phyloP scores from a whole-genome alignment of 2,797 vertebrate species.

The Leucoraja ocellata region DNA sequence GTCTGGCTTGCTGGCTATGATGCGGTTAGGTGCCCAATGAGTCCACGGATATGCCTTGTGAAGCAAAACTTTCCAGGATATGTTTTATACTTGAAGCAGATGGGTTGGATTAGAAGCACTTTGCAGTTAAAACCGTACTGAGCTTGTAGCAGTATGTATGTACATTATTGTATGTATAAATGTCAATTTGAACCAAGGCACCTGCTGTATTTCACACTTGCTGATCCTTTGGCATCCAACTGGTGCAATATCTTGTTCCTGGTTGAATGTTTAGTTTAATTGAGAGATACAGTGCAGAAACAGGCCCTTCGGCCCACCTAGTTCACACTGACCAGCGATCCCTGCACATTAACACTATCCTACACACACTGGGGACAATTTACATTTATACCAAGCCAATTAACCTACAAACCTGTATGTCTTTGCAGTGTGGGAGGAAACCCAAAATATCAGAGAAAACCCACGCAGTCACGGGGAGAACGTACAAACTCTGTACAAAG shows the following conservation, averaged over 20 bases:
- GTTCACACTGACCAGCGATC: no score
- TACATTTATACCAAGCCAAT: no score
- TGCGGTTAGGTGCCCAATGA: not conserved
- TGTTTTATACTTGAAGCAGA: not conserved
- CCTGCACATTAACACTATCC: no score
- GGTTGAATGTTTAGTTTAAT: not conserved
- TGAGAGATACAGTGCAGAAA: no score
- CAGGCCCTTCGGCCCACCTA: no score
- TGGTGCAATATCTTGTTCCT: not conserved
- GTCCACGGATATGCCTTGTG: not conserved
- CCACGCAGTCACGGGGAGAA: no score
- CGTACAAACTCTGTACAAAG: no score
- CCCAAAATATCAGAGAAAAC: no score
- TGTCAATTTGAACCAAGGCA: not conserved
- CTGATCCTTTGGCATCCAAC: not conserved
- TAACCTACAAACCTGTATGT: no score
- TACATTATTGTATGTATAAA: not conserved
- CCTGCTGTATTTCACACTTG: not conserved
- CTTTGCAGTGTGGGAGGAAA: no score
- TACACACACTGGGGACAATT: no score
- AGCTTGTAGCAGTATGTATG: not conserved
- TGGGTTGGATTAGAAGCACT: not conserved
- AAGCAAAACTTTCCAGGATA: not conserved
- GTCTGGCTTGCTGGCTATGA: not conserved
- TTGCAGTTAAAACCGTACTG: not conserved